phyloP scores from a whole-genome alignment of 2,113 vertebrate genomes.

The Nothocercus nigrocapillus region DNA sequence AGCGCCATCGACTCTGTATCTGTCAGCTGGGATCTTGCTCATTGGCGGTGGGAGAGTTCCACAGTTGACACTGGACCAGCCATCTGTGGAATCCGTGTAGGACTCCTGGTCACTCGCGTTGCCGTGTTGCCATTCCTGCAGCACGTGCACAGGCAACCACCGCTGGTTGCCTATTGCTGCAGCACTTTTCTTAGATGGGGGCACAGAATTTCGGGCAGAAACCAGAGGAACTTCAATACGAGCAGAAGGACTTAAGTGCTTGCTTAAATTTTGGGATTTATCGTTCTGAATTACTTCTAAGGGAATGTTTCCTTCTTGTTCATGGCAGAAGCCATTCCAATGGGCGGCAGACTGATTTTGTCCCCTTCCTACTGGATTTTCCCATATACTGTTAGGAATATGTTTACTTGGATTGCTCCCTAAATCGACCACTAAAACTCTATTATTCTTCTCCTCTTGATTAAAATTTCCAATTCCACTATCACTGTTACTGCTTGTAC shows the following conservation, averaged over 20 bases:
- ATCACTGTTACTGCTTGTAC: conserved; percentile 96
- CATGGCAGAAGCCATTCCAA: conserved; percentile 88
- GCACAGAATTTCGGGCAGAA: conserved; percentile 79
- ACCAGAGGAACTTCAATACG: conserved; percentile 80
- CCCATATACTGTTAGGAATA: conserved; percentile 81
- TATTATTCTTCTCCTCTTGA: conserved; percentile 90
- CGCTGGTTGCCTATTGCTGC: conserved; percentile 75
- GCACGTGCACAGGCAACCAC: conserved; percentile 93
- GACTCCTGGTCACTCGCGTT: conserved; percentile 94
- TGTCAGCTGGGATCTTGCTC: conserved; percentile 97
- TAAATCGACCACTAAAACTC: conserved; percentile 92
- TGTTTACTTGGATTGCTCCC: conserved; percentile 85
- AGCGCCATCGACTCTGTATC: conserved; percentile 89
- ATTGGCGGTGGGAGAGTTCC: conserved; percentile 96
- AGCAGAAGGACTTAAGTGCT: conserved; percentile 77
- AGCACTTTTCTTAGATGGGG: conserved; percentile 79
- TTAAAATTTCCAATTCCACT: conserved; percentile 96
- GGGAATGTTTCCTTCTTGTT: conserved; percentile 76
- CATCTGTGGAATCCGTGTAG: conserved; percentile 94
- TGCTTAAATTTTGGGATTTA: conserved; percentile 78
- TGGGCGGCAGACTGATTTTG: conserved; percentile 77
- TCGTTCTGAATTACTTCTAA: conserved; percentile 82
- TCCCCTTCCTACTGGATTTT: conserved; percentile 78
- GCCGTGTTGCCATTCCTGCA: conserved; percentile 91
- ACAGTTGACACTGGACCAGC: conserved; percentile 97